Conservation (phyloP, 1,140 invertebrate species). For the Oryzaephilus surinamensis region DNA sequence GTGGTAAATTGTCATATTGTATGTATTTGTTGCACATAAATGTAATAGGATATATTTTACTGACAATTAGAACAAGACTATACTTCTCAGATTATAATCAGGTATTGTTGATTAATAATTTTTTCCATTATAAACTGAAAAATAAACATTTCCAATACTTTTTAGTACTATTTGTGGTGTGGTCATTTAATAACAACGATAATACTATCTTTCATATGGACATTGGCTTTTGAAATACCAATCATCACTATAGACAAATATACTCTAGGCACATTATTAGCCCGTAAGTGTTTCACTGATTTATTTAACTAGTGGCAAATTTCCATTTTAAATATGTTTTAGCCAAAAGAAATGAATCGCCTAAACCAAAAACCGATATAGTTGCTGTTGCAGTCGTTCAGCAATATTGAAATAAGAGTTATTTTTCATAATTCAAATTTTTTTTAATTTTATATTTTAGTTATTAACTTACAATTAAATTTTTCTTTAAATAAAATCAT, state of each 20-base stretch:
- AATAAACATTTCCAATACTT: neutral
- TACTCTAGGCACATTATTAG: too few relatives aligned
- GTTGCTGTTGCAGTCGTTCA: too few relatives aligned
- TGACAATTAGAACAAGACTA: constrained; percentile 4
- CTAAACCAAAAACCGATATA: too few relatives aligned
- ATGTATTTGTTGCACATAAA: constrained; percentile 22
- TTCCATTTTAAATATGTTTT: too few relatives aligned
- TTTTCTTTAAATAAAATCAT: too few relatives aligned
- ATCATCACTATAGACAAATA: constrained; percentile 9
- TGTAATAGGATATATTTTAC: constrained; percentile 7
- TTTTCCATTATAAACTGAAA: neutral
- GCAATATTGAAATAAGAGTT: too few relatives aligned
- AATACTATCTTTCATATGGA: constrained; percentile 8
- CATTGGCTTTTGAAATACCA: constrained; percentile 17
- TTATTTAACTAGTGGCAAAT: too few relatives aligned
- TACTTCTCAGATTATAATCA: constrained; percentile 12
- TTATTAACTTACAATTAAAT: too few relatives aligned
- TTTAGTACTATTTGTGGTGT: constrained; percentile 14
- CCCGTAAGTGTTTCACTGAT: too few relatives aligned
- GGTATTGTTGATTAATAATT: constrained; percentile 6
- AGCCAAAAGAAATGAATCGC: too few relatives aligned
- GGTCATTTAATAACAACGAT: constrained; percentile 9
- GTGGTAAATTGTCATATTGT: constrained; percentile 21
- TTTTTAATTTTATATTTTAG: too few relatives aligned
- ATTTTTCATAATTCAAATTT: too few relatives aligned